Base-by-base conservation (phyloP, 2,113 vertebrate genomes). In the Equus przewalskii region DNA sequence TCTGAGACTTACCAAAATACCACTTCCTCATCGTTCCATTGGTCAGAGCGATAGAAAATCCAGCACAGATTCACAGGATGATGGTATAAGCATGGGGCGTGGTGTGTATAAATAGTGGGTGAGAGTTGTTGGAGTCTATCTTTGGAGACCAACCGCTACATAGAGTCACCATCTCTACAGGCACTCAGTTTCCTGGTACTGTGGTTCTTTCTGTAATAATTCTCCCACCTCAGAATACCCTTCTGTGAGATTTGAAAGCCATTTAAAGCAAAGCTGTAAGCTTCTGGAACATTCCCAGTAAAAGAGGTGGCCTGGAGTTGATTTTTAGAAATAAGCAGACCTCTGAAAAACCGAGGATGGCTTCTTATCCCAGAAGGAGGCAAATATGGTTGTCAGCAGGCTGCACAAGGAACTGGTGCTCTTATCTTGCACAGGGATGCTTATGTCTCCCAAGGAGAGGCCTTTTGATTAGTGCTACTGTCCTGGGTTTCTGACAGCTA, bases 231-330 rank as follows among this genome's bases (percentile, higher is more conserved):
- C 21, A 69, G 24, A 89, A 72, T 18, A 96, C 24, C 33, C 51
- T 80, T 83, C 44, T 22, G 22, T 92, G 70, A 81, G 64, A 60
- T 67, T 11, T 44, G 72, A 72, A 90, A 67, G 33, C 19, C 36
- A n/a, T n/a, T 67, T 19, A 85, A 84, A 70, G 24, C 70, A 91
- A 56, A 94, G n/a, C 11, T 72, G 16, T 58, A 33, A 79, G 16
- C 21, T 96, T 8, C 30, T 65, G 65, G 62, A 62, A 76, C 33
- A 67, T 56, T 89, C 46, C 21, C 51, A 62, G 69, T 81, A 49
- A 84, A 69, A 97, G 41, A 91, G 81, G 49, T 54, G 85, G 78
- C 18, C 30, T 76, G 36, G 19, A 24, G 76, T 97, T 93, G 73
- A 64, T n/a, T 56, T 91, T 89, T 82, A 83, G 81, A 65, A 75